Evolutionary conservation across 2,888 invertebrate species (phyloP).

Genomic region (Operophtera brumata): DNA sequence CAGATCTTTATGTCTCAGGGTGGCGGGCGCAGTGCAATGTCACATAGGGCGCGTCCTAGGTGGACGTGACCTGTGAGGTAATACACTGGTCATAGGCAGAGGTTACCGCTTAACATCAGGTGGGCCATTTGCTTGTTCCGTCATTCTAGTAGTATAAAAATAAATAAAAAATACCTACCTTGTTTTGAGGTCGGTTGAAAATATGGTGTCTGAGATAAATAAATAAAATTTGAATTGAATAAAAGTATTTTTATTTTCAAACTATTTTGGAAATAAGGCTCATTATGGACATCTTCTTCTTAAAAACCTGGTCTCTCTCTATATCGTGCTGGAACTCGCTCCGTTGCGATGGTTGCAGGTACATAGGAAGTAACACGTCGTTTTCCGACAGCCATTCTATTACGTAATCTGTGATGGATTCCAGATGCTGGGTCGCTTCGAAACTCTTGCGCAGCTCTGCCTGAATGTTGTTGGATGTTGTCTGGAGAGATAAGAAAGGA

Average conservation of each 20-base stretch:
- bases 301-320: slow-evolving; percentile 45
- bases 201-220: too few relatives aligned
- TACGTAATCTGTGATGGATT: slow-evolving; percentile 61
- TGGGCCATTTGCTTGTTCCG: too few relatives aligned
- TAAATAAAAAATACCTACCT: too few relatives aligned
- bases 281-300: slow-evolving; percentile 30
- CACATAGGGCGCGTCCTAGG: too few relatives aligned
- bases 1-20: too few relatives aligned
- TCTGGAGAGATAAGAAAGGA: slow-evolving; percentile 31
- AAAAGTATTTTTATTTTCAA: slow-evolving; percentile 17
- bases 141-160: too few relatives aligned
- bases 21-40: too few relatives aligned
- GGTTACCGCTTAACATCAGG: too few relatives aligned
- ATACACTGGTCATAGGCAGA: too few relatives aligned
- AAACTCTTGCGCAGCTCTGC: slow-evolving; percentile 50
- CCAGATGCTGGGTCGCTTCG: slow-evolving; percentile 57
- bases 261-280: slow-evolving; percentile 42
- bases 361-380: slow-evolving; percentile 61
- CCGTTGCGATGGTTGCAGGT: slow-evolving; percentile 51
- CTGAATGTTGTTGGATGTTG: slow-evolving; percentile 33
- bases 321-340: slow-evolving; percentile 40
- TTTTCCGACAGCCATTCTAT: slow-evolving; percentile 65
- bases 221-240: background rate
- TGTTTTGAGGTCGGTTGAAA: too few relatives aligned
- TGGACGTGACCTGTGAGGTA: too few relatives aligned